These are phyloP conservation scores for Girardinichthys multiradiatus DNA, from an alignment of 2,113 vertebrate species.

Conservation along the genomic window DNA sequence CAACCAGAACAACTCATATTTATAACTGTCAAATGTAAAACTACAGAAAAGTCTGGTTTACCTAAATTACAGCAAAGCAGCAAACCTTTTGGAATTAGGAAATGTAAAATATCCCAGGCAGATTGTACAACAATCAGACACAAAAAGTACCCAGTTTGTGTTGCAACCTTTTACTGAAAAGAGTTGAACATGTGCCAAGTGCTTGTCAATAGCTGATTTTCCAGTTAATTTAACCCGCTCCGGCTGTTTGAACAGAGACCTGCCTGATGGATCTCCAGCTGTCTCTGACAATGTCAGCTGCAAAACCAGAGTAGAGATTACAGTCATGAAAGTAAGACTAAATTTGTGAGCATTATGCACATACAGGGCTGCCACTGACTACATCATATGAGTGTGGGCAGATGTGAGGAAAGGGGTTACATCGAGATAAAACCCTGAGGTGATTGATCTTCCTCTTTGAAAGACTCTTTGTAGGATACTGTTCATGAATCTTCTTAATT, in stretches of 20 bases:
- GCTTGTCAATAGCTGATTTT: conserved; percentile 44
- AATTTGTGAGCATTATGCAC: not conserved
- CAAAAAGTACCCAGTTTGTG: not conserved
- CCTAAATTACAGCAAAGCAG: not conserved
- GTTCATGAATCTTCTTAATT: not conserved
- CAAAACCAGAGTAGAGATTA: conserved; percentile 1
- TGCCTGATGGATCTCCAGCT: conserved; percentile 48
- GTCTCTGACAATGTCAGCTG: conserved; percentile 18
- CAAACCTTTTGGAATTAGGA: not conserved
- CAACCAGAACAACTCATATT: not conserved
- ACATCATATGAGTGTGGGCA: not conserved
- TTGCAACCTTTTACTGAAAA: conserved; percentile 22
- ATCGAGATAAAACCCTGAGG: not conserved
- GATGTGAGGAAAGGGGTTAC: not conserved
- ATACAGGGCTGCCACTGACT: not conserved
- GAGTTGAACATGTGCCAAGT: conserved; percentile 58
- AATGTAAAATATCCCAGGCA: not conserved
- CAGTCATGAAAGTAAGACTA: not conserved
- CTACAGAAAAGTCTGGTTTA: not conserved
- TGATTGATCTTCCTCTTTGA: not conserved
- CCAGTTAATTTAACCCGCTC: conserved; percentile 56
- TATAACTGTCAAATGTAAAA: not conserved
- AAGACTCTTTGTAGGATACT: not conserved
- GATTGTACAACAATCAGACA: not conserved
- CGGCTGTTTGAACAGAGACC: conserved; percentile 43